phyloP scores from a whole-genome alignment of 2,113 vertebrate species.

The Sarotherodon lohbergeri region DNA sequence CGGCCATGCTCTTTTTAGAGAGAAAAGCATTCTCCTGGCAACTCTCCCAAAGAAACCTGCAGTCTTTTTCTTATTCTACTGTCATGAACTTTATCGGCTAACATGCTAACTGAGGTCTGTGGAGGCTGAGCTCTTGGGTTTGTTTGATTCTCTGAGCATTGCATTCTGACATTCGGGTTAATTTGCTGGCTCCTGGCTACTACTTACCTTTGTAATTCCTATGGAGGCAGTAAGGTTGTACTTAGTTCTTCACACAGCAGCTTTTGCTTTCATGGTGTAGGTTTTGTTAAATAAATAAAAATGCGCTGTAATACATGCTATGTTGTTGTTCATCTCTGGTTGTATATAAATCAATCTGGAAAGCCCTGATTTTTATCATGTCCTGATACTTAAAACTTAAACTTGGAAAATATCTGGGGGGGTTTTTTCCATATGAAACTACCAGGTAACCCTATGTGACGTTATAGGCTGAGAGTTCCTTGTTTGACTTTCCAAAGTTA shows the following conservation, averaged over 20 bases:
- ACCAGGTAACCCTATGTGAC: not conserved
- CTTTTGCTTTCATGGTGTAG: not conserved
- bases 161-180: not conserved
- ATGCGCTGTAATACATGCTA: not conserved
- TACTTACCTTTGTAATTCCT: not conserved
- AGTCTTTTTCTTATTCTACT: not conserved
- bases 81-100: not conserved
- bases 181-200: not conserved
- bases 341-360: not conserved
- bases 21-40: not conserved
- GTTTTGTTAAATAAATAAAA: no score
- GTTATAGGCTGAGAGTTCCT: not conserved
- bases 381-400: not conserved
- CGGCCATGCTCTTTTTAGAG: not conserved
- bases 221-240: not conserved
- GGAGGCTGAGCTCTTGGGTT: not conserved
- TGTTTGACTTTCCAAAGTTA: not conserved
- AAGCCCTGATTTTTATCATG: not conserved
- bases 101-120: not conserved
- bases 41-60: not conserved
- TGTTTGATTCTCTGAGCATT: not conserved
- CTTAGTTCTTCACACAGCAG: not conserved
- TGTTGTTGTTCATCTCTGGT: not conserved
- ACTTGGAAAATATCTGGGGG: not conserved
- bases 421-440: not conserved